A percentile compares a stretch with the other conserved stretches of the same genome.
phyloP scores from a whole-genome alignment of 1,140 invertebrate genomes.

The Philopotamus ludificatus region DNA sequence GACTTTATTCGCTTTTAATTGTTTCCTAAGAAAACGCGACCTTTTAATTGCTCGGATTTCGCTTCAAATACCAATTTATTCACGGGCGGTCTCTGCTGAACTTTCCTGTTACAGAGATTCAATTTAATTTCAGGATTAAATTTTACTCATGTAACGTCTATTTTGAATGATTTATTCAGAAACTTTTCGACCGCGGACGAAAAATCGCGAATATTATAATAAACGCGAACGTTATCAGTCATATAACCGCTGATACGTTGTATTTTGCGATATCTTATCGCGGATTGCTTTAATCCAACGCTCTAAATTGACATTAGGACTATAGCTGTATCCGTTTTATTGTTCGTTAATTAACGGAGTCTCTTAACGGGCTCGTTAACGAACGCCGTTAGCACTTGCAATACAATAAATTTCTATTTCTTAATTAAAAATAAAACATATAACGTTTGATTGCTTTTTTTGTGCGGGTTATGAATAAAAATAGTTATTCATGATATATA shows the following conservation, averaged over 20 bases:
- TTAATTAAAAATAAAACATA: conserved; percentile 27
- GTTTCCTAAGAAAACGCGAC: not conserved
- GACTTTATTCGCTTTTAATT: not conserved
- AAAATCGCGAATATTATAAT: not conserved
- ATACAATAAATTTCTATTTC: conserved; percentile 20
- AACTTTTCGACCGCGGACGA: conserved; percentile 16
- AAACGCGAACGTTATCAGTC: too few species aligned
- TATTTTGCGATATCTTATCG: too few species aligned
- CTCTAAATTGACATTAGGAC: conserved; percentile 9
- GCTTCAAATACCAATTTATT: conserved; percentile 22
- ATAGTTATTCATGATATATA: too few species aligned
- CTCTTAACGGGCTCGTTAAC: conserved; percentile 25
- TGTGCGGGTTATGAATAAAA: too few species aligned
- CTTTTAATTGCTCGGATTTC: conserved; percentile 17
- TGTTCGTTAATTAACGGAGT: conserved; percentile 39
- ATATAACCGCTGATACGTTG: too few species aligned
- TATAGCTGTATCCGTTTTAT: conserved; percentile 36
- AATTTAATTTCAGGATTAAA: conserved; percentile 26
- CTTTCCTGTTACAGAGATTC: conserved; percentile 18
- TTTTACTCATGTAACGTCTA: conserved; percentile 8
- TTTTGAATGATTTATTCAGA: conserved; percentile 29
- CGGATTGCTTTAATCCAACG: too few species aligned
- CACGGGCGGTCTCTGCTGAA: conserved; percentile 15
- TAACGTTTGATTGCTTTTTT: too few species aligned
- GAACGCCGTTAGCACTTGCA: conserved; percentile 14